Conservation (phyloP, 2,797 vertebrate species). For the Phrynocephalus guinanensis region DNA sequence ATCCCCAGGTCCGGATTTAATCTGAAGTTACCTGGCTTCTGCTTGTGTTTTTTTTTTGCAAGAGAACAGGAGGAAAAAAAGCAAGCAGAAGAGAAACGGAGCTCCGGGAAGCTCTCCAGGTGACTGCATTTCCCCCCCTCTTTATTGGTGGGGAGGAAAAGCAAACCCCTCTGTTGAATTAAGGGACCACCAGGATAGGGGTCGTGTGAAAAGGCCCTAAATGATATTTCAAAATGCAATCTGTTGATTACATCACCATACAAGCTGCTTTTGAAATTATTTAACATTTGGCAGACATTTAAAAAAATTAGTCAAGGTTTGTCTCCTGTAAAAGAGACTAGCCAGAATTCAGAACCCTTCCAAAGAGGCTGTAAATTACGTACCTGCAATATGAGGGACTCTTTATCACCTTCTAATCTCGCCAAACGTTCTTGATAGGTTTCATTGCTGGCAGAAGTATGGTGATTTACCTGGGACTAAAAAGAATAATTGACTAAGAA, state of each 20-base stretch:
- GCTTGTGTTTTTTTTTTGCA: too few species aligned
- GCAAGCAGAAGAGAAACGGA: too few species aligned
- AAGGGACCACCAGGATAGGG: too few species aligned
- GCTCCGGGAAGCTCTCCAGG: too few species aligned
- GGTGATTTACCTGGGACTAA: conserved; percentile 85
- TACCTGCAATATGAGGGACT: conserved; percentile 96
- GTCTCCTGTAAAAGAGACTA: background rate
- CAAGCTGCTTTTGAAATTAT: background rate
- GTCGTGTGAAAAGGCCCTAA: too few species aligned
- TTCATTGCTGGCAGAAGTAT: conserved; percentile 83
- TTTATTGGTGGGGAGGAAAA: too few species aligned
- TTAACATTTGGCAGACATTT: background rate
- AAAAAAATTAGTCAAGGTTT: background rate
- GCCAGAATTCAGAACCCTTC: background rate
- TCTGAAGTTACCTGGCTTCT: too few species aligned
- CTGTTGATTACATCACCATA: background rate
- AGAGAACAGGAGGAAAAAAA: too few species aligned
- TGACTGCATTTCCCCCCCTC: too few species aligned
- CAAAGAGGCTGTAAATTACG: conserved; percentile 37
- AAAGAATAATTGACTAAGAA: conserved; percentile 22
- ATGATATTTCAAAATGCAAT: background rate
- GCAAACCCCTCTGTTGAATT: too few species aligned
- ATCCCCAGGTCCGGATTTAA: too few species aligned
- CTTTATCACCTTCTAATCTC: conserved; percentile 96
- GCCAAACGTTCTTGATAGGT: conserved; percentile 92